Percentiles rank a stretch among this genome's conserved stretches.
phyloP scores from a whole-genome alignment of 1,140 invertebrate genomes.

The Metaphire vulgaris region DNA sequence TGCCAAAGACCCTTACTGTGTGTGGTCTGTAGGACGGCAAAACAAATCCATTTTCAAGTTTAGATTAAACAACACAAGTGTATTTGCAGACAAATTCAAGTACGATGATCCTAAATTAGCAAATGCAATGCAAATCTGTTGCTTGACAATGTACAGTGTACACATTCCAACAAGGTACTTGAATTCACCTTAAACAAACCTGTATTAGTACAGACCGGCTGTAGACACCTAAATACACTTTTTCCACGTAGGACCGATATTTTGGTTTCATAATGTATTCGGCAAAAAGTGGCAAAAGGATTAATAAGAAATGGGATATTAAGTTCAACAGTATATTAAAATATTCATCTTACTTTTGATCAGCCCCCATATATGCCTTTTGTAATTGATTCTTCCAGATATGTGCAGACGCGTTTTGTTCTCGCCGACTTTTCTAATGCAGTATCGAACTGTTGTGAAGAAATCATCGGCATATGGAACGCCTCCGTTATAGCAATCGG shows the following conservation, averaged over 20 bases:
- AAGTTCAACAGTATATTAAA: no score
- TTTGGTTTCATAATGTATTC: not conserved
- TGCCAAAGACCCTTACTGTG: no score
- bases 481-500: slow-evolving; percentile 73
- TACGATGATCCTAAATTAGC: not conserved
- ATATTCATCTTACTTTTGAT: slow-evolving; percentile 65
- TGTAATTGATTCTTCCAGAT: slow-evolving; percentile 71
- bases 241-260: not conserved
- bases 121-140: no score
- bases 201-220: not conserved
- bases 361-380: slow-evolving; percentile 80
- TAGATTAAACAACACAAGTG: no score
- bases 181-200: not conserved
- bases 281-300: not conserved
- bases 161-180: not conserved
- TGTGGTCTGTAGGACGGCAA: no score
- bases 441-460: slow-evolving; percentile 72
- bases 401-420: slow-evolving; percentile 53
- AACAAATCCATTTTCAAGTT: no score
- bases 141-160: not conserved
- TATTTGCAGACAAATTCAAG: no score
- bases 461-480: slow-evolving; percentile 90
- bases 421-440: slow-evolving; percentile 62
- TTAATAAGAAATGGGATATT: not conserved
- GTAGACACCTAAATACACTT: not conserved